These are phyloP conservation scores for Mythimna loreyi DNA, from an alignment of 2,888 invertebrate species.

Conservation along the genomic window DNA sequence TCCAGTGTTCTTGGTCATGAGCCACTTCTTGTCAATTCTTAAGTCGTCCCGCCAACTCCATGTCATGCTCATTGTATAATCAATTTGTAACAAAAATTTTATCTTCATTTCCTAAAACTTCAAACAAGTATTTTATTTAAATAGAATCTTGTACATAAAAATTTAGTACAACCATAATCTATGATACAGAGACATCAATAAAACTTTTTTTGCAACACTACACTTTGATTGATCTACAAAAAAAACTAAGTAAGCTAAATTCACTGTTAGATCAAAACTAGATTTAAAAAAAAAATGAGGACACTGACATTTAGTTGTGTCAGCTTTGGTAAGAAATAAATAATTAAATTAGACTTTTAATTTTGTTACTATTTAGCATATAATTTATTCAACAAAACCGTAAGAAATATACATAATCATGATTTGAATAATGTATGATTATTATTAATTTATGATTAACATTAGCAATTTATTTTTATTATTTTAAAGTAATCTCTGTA, in stretches of 20 bases:
- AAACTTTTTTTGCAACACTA: background rate
- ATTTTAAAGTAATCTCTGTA: background rate
- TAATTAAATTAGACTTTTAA: slow-evolving; percentile 3
- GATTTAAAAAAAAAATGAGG: slow-evolving; percentile 13
- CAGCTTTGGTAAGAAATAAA: background rate
- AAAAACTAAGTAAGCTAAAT: background rate
- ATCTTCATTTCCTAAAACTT: background rate
- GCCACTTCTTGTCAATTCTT: too few relatives aligned
- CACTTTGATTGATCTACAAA: slow-evolving; percentile 4
- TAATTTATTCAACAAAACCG: background rate
- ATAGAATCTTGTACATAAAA: background rate
- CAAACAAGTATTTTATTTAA: background rate
- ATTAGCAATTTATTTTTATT: background rate
- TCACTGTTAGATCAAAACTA: background rate
- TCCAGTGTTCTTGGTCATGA: too few relatives aligned
- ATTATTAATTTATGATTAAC: background rate
- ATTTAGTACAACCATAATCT: background rate
- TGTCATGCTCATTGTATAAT: background rate
- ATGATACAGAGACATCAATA: slow-evolving; percentile 6
- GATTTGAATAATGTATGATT: slow-evolving; percentile 10
- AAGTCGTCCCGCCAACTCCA: too few relatives aligned
- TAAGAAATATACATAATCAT: background rate
- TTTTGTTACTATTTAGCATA: background rate
- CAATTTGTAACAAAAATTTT: background rate
- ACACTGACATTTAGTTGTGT: background rate